Base-by-base conservation (phyloP, 2,113 vertebrate genomes). In the Galeopterus variegatus region DNA sequence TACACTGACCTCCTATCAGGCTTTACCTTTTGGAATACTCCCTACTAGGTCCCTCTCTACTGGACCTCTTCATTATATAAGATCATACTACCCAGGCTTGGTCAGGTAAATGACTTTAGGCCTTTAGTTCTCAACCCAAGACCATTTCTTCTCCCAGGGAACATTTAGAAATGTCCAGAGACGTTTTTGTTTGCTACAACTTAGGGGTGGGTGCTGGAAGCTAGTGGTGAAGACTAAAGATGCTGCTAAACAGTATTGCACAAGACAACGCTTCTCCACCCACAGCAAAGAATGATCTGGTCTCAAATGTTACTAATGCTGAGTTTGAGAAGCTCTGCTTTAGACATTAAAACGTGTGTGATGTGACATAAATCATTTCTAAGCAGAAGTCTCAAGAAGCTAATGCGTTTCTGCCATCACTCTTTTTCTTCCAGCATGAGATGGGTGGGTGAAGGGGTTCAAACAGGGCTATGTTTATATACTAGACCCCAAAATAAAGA, bases 211-310 rank as follows among this genome's bases (percentile, higher is more conserved):
- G 8, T 85, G 58, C 2, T 81, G 10, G 0, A n/a, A 91, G 69
- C 11, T 62, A 48, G 1, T 81, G 28, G 17, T 45, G 56, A 82
- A 72, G 17, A 41, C 0, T 7, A 67, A 84, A 67, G 13, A 56
- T 33, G 0, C 5, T 81, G 17, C 8, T 88, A 41, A 91, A 84
- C 2, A 52, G 17, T 41, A 41, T 69, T 84, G 14, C 28, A 82
- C 17, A 86, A 88, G 10, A 76, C 1, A 75, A 4, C 23, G 1
- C 0, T 88, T 52, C 4, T 9, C 41, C 2, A 0, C 6, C 45
- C 10, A 31, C 33, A 8, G 36, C 11, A 65, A 41, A 83, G 17
- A 75, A n/a, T 56, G 33, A 85, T 17, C 36, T 50, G 2, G 6
- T 80, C 17, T 70, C 41, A 85, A 41, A 69, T 26, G 3, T 84